Base-by-base conservation (phyloP, 2,113 vertebrate species). In the Paedocypris sp. region DNA sequence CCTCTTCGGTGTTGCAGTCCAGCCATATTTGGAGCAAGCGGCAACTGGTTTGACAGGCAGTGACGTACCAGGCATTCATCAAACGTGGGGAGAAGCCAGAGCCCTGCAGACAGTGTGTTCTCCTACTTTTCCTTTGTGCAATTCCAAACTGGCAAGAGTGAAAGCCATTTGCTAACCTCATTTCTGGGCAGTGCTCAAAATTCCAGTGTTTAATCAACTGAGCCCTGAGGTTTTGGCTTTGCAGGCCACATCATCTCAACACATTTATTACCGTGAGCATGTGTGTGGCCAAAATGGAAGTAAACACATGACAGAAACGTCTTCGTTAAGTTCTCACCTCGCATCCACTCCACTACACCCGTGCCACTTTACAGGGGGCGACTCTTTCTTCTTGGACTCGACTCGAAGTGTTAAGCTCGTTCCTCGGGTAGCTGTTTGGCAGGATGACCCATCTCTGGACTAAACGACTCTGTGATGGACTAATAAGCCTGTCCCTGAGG, bases 201-300 rank as follows among this genome's bases (percentile, higher is more conserved):
- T 84, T 84, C 82, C 83, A 82, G 72, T 79, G 83, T 85, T 85
- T 83, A 87, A 87, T 86, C 84, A 86, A 86, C 73, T 81, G 78
- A 82, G 67, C 73, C 75, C 76, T 75, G 79, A 80, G 78, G 31
- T 51, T 51, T 78, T 81, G 71, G 64, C 76, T 82, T 83, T 83
- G 80, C 80, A 84, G 81, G 80, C 80, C 83, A 80, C 81, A 86
- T 85, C 84, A 83, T 85, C 83, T 82, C 81, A 83, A 82, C 85
- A 86, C 79, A 79, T 81, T 83, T 87, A 82, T 85, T 84, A 82
- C 84, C 79, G 69, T 80, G 79, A 79, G 78, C 74, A 68, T 77
- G 79, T 86, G 82, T 85, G 80, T 83, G 82, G 83, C 71, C 81
- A 81, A 66, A 68, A 71, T 77, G 72, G 69, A 58, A 31, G 39